phyloP scores from a whole-genome alignment of 92 coral and sea anemone genomes.

The Zoanthus solanderi region DNA sequence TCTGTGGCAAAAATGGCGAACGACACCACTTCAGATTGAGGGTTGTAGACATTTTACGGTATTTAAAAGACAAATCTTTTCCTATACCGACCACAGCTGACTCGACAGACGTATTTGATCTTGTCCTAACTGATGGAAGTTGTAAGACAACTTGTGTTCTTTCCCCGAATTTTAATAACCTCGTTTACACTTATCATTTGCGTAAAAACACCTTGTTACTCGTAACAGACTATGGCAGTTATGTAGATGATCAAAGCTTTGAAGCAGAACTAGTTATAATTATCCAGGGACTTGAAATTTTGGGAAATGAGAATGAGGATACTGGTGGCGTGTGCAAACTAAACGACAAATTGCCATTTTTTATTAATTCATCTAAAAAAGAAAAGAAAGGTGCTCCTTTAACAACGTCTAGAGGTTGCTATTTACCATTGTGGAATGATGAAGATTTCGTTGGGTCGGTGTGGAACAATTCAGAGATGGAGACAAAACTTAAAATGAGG shows the following conservation, averaged over 20 bases:
- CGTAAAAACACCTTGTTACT: constrained; percentile 39
- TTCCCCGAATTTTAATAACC: constrained; percentile 50
- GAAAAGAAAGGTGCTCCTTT: constrained; percentile 59
- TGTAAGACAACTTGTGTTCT: constrained; percentile 66
- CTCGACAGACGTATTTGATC: constrained; percentile 63
- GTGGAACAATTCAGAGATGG: constrained; percentile 54
- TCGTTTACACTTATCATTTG: constrained; percentile 54
- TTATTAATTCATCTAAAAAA: constrained; percentile 38
- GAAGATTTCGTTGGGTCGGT: constrained; percentile 63
- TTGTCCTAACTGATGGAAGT: constrained; percentile 65
- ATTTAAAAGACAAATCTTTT: constrained; percentile 56
- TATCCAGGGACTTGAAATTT: constrained; percentile 60
- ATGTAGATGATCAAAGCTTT: constrained; percentile 53
- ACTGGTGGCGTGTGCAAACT: background rate
- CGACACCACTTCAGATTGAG: constrained; percentile 36
- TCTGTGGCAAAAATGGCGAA: constrained; percentile 27
- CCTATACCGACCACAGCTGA: constrained; percentile 21
- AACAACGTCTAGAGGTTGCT: constrained; percentile 61
- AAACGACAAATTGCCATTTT: constrained; percentile 20
- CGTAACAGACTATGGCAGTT: constrained; percentile 45
- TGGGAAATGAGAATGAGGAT: constrained; percentile 1
- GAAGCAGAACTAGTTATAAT: constrained; percentile 46
- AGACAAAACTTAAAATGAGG: constrained; percentile 11
- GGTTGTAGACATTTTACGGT: constrained; percentile 60
- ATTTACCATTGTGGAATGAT: constrained; percentile 70